A percentile compares a stretch with the other conserved stretches of the same genome.
Evolutionary conservation across 2,888 invertebrate genomes (phyloP).

Genomic region (Eupithecia exiguata): DNA sequence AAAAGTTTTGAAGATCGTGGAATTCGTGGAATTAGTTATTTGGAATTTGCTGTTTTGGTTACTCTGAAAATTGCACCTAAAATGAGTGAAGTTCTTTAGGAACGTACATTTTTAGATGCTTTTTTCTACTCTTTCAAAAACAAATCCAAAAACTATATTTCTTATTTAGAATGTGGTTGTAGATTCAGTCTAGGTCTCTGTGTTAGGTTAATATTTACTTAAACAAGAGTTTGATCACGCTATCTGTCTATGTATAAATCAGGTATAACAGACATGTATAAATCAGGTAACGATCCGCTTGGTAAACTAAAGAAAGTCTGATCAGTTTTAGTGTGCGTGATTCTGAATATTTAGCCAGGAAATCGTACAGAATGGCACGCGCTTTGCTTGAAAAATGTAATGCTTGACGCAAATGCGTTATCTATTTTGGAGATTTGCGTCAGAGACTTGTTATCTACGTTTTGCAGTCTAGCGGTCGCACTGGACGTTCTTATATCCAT

Average conservation of each 20-base stretch:
- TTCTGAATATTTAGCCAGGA: slow-evolving; percentile 72
- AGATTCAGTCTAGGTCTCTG: background rate
- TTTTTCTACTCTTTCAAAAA: background rate
- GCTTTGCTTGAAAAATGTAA: slow-evolving; percentile 77
- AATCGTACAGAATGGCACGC: slow-evolving; percentile 67
- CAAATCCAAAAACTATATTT: background rate
- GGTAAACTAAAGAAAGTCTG: slow-evolving; percentile 63
- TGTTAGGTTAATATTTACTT: background rate
- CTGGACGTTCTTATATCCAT: slow-evolving; percentile 41
- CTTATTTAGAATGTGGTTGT: background rate
- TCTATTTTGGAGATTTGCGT: slow-evolving; percentile 83
- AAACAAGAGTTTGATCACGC: slow-evolving; percentile 22
- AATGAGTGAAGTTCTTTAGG: background rate
- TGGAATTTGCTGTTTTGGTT: background rate
- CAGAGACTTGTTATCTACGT: slow-evolving; percentile 76
- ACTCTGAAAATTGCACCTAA: background rate
- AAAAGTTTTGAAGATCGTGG: background rate
- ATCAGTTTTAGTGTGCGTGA: slow-evolving; percentile 66
- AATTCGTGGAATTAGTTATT: background rate
- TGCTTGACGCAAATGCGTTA: slow-evolving; percentile 83
- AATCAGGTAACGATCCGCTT: slow-evolving; percentile 55
- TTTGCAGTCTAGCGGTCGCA: slow-evolving; percentile 78
- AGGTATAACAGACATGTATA: slow-evolving; percentile 44
- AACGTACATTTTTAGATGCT: background rate
- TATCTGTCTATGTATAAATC: slow-evolving; percentile 30